phyloP scores from a whole-genome alignment of 2,113 vertebrate species.

The Microcebus lehilahytsara region DNA sequence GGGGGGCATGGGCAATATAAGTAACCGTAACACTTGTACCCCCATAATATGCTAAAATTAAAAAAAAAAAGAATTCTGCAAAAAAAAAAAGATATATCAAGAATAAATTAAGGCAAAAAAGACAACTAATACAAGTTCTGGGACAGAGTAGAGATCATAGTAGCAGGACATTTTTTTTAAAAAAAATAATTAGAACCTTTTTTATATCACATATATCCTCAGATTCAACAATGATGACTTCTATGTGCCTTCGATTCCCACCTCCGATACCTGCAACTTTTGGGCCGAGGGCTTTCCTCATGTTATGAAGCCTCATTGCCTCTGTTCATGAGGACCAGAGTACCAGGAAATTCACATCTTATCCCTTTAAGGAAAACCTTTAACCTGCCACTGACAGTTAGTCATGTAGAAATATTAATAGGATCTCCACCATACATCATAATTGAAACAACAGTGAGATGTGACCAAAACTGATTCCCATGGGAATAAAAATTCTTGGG shows the following conservation, averaged over 20 bases:
- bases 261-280: neutral
- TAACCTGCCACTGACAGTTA: neutral
- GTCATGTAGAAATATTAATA: neutral
- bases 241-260: neutral
- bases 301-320: neutral
- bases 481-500: neutral
- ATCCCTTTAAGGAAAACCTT: neutral
- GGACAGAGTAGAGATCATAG: neutral
- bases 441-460: neutral
- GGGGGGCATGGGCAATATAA: too few species aligned
- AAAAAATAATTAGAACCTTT: neutral
- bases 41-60: too few species aligned
- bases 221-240: neutral
- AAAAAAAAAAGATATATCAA: too few species aligned
- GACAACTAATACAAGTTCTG: neutral
- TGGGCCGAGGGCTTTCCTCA: neutral
- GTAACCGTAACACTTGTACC: too few species aligned
- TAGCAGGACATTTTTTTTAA: neutral
- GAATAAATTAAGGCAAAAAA: neutral
- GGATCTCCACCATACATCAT: neutral
- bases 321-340: neutral
- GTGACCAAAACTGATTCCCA: neutral
- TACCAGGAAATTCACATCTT: neutral
- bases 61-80: too few species aligned
- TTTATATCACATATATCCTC: neutral